These are phyloP conservation scores for Rhea pennata DNA, from an alignment of 2,113 vertebrate species.

Conservation along the genomic window DNA sequence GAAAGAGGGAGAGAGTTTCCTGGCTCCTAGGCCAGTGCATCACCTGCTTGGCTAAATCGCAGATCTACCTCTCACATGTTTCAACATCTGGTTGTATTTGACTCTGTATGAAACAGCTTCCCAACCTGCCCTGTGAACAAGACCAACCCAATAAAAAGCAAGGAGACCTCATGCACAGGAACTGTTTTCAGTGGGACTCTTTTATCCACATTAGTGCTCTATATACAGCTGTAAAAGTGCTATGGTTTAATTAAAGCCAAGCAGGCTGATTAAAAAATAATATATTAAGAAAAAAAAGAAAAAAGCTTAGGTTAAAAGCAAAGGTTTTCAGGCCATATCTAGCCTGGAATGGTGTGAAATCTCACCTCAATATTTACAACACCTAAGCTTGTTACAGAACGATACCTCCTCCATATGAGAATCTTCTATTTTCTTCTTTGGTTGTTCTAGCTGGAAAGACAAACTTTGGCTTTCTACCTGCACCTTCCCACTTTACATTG, in stretches of 20 bases:
- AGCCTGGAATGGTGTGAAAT: background rate
- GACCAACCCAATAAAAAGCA: background rate
- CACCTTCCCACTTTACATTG: background rate
- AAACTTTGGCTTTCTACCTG: background rate
- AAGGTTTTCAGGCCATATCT: background rate
- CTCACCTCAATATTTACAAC: background rate
- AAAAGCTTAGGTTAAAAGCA: background rate
- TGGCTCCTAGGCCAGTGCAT: background rate
- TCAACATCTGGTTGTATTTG: background rate
- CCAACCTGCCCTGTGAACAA: background rate
- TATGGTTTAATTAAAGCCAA: background rate
- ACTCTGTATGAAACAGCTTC: background rate
- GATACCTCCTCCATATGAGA: background rate
- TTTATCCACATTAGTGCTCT: background rate
- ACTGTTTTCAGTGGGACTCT: background rate
- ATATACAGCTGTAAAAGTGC: background rate
- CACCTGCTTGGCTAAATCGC: background rate
- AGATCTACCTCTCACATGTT: background rate
- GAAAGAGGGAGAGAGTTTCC: background rate
- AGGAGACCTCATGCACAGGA: background rate
- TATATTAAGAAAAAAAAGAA: background rate
- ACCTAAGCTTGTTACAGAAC: rapidly evolving
- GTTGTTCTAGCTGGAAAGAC: background rate
- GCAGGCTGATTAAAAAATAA: background rate
- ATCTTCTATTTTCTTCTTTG: background rate